Conservation (phyloP, 2,113 vertebrate species). For the Eudyptes chrysolophus region DNA sequence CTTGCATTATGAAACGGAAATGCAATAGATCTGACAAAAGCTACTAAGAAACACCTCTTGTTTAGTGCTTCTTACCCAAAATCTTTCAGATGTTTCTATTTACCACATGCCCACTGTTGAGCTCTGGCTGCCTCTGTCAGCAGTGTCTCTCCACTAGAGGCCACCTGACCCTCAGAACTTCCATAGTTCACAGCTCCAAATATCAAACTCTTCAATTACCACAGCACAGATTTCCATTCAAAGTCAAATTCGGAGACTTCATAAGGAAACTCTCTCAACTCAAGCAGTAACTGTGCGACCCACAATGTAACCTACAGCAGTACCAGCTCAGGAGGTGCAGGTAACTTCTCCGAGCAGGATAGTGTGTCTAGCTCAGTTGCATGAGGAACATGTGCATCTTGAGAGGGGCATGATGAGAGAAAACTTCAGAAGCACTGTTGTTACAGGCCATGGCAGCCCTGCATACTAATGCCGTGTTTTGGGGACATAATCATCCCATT, state of each 20-base stretch:
- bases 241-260: neutral
- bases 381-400: fast-evolving
- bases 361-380: neutral
- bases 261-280: neutral
- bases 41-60: neutral
- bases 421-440: neutral
- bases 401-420: neutral
- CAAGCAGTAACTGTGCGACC: neutral
- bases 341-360: neutral
- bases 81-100: neutral
- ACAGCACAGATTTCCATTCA: neutral
- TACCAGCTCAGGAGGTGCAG: neutral
- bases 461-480: neutral
- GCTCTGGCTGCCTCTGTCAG: neutral
- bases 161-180: neutral
- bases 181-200: neutral
- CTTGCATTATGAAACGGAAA: neutral
- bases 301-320: neutral
- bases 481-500: neutral
- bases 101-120: neutral
- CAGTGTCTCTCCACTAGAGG: neutral
- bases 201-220: neutral
- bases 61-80: neutral
- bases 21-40: neutral
- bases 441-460: neutral